Evolutionary conservation across 2,888 invertebrate genomes (phyloP), one percentile per base, ranked within the genome.

Genomic region (Thysanoteuthis rhombus): DNA sequence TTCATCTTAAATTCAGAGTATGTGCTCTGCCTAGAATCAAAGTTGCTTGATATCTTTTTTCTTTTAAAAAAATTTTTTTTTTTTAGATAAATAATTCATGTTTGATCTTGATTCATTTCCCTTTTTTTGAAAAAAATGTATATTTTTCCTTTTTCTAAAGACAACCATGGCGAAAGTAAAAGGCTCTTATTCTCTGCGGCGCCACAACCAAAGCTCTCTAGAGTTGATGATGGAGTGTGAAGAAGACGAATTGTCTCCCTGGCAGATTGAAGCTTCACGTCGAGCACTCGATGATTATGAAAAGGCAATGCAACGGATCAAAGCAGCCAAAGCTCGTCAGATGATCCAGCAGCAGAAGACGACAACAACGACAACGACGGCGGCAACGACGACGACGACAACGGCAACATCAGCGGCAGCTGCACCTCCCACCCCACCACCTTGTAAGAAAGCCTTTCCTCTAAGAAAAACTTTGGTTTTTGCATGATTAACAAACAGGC

Each of bases 241-340:
- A 97, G 98, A 98, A 89, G 98, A 98, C 94, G 98, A 98, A 91
- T 97, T 98, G 0, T 98, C 98, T 0, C 98, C 98, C 93, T 97
- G 97, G 2, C 98, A 98, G 96, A 96, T 98, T 38, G 97, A 98
- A 92, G 97, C 98, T 0, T 98, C 98, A 95, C 98, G 98, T 94
- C 97, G 98, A 96, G 97, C 98, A 22, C 97, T 98, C 94, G 98
- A 98, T 94, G 98, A 98, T 95, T 98, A 98, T 95, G 95, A 96
- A 25, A 95, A 94, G 90, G 95, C 95, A 19, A 94, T 94, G 94
- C 94, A 93, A 75, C 93, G 94, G 92, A 94, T 95, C 22, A 93
- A 95, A 94, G 93, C 95, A 94, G 94, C 95, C 94, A 93, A 93
- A 93, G 94, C 95, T 93, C 93, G 95, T 93, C 92, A 94, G 36